Conservation (phyloP, 2,113 vertebrate genomes). For the Chionis minor region DNA sequence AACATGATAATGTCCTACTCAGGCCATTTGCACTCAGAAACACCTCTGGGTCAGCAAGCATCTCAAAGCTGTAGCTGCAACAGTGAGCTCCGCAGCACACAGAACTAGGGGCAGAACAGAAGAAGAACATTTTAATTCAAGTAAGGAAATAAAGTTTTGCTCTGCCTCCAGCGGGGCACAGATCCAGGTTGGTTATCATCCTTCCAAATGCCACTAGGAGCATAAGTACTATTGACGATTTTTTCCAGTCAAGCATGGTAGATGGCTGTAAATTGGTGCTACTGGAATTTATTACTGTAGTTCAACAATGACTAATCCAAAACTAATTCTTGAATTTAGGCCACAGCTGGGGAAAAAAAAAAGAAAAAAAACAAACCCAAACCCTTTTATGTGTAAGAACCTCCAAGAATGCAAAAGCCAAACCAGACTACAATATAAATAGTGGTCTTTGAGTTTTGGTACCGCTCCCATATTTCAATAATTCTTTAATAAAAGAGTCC, state of each 20-base stretch:
- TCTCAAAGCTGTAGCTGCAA: background rate
- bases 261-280: background rate
- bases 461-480: background rate
- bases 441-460: background rate
- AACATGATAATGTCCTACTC: background rate
- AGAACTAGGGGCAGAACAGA: background rate
- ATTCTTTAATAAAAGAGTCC: background rate
- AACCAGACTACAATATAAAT: background rate
- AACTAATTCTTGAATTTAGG: background rate
- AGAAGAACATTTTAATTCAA: background rate
- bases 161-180: background rate
- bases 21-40: background rate
- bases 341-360: background rate
- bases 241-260: background rate
- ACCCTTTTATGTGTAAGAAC: background rate
- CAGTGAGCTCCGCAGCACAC: background rate
- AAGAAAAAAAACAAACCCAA: background rate
- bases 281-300: background rate
- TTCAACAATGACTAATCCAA: background rate
- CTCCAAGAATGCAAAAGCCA: background rate
- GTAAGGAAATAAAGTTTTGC: background rate
- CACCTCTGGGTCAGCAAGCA: background rate
- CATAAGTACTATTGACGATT: background rate
- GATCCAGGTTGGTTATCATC: background rate
- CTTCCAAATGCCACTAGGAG: background rate